Percentiles rank a stretch among this genome's conserved stretches.
phyloP scores from a whole-genome alignment of 1,140 invertebrate genomes.

The Dreissena polymorpha region DNA sequence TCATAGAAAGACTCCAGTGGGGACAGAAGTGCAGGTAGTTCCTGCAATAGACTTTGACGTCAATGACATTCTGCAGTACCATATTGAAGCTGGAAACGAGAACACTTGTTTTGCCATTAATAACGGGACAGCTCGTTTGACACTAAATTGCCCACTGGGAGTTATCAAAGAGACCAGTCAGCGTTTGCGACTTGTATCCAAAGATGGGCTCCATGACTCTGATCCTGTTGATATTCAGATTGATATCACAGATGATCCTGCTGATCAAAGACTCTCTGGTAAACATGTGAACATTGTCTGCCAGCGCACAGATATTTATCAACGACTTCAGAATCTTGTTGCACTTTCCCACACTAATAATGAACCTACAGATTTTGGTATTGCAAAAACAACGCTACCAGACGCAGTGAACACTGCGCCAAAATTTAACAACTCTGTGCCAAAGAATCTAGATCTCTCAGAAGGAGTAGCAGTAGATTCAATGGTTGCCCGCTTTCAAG shows the following conservation, averaged over 20 bases:
- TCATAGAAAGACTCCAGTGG: conserved; percentile 87
- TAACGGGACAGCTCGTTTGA: conserved; percentile 88
- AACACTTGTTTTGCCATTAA: conserved; percentile 95
- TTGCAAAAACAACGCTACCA: conserved; percentile 27
- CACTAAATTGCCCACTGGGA: no score
- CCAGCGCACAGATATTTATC: conserved; percentile 90
- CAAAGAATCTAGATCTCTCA: conserved; percentile 84
- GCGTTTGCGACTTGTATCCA: no score
- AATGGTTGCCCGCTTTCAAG: conserved; percentile 85
- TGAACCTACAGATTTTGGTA: conserved; percentile 56
- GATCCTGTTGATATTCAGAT: conserved; percentile 72
- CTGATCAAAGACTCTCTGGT: conserved; percentile 62
- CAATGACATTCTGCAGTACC: conserved; percentile 92
- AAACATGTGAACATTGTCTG: conserved; percentile 85
- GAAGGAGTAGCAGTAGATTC: conserved; percentile 83
- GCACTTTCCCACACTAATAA: conserved; percentile 91
- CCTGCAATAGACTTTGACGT: conserved; percentile 96
- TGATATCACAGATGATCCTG: conserved; percentile 72
- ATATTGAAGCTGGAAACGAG: conserved; percentile 92
- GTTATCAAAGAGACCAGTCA: no score
- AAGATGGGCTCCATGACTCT: no score
- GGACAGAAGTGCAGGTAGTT: conserved; percentile 91
- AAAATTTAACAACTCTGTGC: conserved; percentile 73
- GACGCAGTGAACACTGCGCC: conserved; percentile 60
- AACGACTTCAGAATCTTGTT: conserved; percentile 88